phyloP scores from a whole-genome alignment of 2,888 invertebrate species.

The Ectropis crepuscularia region DNA sequence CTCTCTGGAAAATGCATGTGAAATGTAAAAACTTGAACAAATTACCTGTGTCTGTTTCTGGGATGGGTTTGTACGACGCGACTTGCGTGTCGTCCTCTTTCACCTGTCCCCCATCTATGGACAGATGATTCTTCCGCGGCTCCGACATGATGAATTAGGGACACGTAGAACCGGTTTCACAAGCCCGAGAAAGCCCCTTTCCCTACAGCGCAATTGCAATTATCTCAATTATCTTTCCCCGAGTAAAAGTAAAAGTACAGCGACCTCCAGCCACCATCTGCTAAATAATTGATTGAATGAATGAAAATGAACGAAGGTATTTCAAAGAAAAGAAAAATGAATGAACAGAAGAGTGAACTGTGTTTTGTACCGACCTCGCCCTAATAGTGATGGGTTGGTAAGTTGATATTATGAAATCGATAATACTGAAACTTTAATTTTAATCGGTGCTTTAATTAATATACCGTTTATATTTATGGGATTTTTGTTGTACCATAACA shows the following conservation, averaged over 20 bases:
- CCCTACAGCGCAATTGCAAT: conserved; percentile 49
- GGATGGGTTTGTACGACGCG: conserved; percentile 65
- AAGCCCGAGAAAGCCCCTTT: conserved; percentile 55
- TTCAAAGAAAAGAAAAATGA: conserved; percentile 10
- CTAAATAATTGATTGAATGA: conserved; percentile 37
- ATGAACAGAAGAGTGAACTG: conserved; percentile 31
- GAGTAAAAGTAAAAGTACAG: conserved; percentile 12
- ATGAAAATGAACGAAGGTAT: conserved; percentile 9
- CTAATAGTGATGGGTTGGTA: too few relatives aligned
- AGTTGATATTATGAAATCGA: too few relatives aligned
- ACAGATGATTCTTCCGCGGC: conserved; percentile 73
- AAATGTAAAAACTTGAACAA: conserved; percentile 1
- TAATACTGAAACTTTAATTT: too few relatives aligned
- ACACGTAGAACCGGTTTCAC: conserved; percentile 57
- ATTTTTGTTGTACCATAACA: too few relatives aligned
- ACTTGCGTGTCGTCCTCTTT: conserved; percentile 77
- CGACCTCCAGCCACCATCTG: conserved; percentile 34
- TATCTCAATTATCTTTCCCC: conserved; percentile 47
- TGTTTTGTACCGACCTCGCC: too few relatives aligned
- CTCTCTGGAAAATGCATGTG: too few relatives aligned
- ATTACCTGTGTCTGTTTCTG: conserved; percentile 84
- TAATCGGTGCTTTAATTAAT: too few relatives aligned
- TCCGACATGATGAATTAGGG: conserved; percentile 70
- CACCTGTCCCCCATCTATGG: conserved; percentile 77
- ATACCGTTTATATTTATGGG: too few relatives aligned